A percentile compares a stretch with the other conserved stretches of the same genome.
phyloP scores from a whole-genome alignment of 2,113 vertebrate species.

The Cnemophilus loriae region DNA sequence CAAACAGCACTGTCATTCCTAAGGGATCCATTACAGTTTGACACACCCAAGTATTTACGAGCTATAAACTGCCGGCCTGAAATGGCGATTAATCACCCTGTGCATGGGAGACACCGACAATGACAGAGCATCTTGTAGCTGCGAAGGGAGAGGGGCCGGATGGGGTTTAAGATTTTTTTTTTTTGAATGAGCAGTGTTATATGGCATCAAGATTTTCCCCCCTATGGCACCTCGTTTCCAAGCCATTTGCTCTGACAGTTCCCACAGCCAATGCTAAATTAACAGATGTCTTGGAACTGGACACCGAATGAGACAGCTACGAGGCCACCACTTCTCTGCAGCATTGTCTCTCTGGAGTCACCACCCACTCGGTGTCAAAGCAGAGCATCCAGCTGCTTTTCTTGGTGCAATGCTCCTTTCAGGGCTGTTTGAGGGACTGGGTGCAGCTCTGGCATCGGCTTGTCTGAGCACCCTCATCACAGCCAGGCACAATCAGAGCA shows the following conservation, averaged over 20 bases:
- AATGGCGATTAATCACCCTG: constrained; percentile 52
- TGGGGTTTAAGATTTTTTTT: neutral
- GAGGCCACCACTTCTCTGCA: neutral
- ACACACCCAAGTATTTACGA: constrained; percentile 71
- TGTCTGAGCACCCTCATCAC: neutral
- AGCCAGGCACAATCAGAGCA: neutral
- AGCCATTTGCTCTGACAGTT: neutral
- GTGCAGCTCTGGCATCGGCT: neutral
- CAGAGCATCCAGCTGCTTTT: neutral
- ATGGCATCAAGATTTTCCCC: neutral
- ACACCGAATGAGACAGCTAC: neutral
- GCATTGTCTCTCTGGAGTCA: neutral
- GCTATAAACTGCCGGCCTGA: constrained; percentile 49
- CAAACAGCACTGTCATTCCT: constrained; percentile 52
- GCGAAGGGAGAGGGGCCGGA: neutral
- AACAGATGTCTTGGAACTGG: constrained; percentile 21
- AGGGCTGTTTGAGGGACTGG: neutral
- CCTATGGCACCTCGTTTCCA: neutral
- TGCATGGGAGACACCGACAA: constrained; percentile 12
- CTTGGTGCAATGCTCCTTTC: neutral
- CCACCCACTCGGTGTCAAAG: neutral
- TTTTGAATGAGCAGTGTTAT: neutral
- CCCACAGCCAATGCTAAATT: neutral
- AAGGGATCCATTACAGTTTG: constrained; percentile 56
- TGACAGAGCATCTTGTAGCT: constrained; percentile 11